A percentile compares a stretch with the other conserved stretches of the same genome.
These are phyloP conservation scores for Forbesichthys agassizii DNA, from an alignment of 2,113 vertebrate species.

Conservation along the genomic window DNA sequence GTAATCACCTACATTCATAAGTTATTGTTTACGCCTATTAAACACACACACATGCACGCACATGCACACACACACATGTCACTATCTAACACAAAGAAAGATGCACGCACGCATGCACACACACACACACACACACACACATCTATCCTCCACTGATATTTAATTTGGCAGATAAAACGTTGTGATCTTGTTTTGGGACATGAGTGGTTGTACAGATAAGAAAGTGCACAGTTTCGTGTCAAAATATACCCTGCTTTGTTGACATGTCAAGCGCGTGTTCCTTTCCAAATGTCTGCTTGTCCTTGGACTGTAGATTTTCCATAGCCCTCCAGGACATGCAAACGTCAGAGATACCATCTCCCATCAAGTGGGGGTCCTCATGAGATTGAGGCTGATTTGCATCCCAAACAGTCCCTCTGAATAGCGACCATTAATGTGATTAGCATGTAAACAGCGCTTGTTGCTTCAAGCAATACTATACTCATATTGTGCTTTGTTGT, in stretches of 20 bases:
- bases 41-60: slow-evolving; percentile 26
- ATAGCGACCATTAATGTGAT: slow-evolving; percentile 10
- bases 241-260: slow-evolving; percentile 25
- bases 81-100: slow-evolving; percentile 17
- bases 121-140: slow-evolving; percentile 12
- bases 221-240: slow-evolving; percentile 26
- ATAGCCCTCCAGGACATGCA: slow-evolving; percentile 36
- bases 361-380: slow-evolving; percentile 15
- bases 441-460: background rate
- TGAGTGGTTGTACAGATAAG: slow-evolving; percentile 39
- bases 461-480: too few relatives aligned
- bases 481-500: too few relatives aligned
- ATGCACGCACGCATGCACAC: background rate
- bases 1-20: slow-evolving; percentile 48
- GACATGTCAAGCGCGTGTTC: slow-evolving; percentile 27
- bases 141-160: background rate
- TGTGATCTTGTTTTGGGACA: slow-evolving; percentile 28
- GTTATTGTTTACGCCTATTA: slow-evolving; percentile 53
- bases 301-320: slow-evolving; percentile 34
- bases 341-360: slow-evolving; percentile 45
- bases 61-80: slow-evolving; percentile 7
- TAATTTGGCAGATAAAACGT: slow-evolving; percentile 5
- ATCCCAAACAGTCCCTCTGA: slow-evolving; percentile 24
- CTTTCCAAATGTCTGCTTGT: slow-evolving; percentile 24
- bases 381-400: slow-evolving; percentile 35